Evolutionary conservation across 2,113 vertebrate species (phyloP), one percentile per base, ranked within the genome.

Genomic region (Ancistrus triradiatus): DNA sequence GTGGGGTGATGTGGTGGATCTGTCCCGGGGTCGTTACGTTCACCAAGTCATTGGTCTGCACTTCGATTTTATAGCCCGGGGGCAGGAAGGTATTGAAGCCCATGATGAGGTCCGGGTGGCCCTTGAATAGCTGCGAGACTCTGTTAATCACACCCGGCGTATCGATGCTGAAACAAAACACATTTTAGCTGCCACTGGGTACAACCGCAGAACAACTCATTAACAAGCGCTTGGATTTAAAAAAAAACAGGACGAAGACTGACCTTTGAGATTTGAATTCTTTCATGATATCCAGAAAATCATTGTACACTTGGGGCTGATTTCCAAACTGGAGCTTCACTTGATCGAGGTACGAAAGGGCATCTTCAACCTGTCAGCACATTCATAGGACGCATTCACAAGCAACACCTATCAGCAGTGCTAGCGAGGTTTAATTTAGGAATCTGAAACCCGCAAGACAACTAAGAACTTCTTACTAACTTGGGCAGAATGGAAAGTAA

Each of bases 211-310:
- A n/a, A n/a, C n/a, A n/a, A n/a, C n/a, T n/a, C n/a, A n/a, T n/a
- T n/a, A n/a, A n/a, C n/a, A n/a, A n/a, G n/a, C n/a, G n/a, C n/a
- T n/a, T n/a, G n/a, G n/a, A n/a, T n/a, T 31, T 31, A 31, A 31
- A 31, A 7, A 3, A 7, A 31, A 31, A 4, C 4, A 38, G 2
- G 7, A 6, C n/a, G 10, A 44, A 35, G 15, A 17, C 72, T 85
- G 77, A 98, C 96, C 96, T 98, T 65, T 99, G 96, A 57, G 96
- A 99, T 80, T 99, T 99, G 72, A 99, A 98, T 80, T 99, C 95
- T 85, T 99, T 99, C 96, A 98, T 99, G 73, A 99, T 98, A 79
- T 99, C 96, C 75, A 99, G 90, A 77, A 99, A 99, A 79, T 99
- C 96, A 81, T 98, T 98, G 87, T 99, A 99, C 79, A 99, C 95